A percentile compares a stretch with the other conserved stretches of the same genome.
Conservation (phyloP, 2,888 invertebrate genomes). For the Stenichneumon culpator region DNA sequence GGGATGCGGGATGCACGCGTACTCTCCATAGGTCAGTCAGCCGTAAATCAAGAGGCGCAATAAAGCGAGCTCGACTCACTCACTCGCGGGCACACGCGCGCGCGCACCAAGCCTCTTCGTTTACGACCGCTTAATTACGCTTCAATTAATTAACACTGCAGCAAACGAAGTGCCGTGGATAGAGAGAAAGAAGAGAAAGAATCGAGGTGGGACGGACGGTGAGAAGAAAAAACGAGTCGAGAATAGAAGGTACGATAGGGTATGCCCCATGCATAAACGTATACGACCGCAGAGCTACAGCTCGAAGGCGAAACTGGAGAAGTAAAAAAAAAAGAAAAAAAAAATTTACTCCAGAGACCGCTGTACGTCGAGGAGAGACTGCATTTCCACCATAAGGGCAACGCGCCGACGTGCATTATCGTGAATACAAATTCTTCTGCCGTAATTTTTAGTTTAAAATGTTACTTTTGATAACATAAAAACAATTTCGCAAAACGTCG, state of each 20-base stretch:
- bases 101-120: conserved; percentile 71
- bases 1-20: conserved; percentile 45
- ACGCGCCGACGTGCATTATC: not conserved
- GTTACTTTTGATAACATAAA: not conserved
- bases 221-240: conserved; percentile 15
- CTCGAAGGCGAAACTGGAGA: conserved; percentile 20
- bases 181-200: conserved; percentile 49
- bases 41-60: conserved; percentile 71
- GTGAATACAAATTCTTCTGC: not conserved
- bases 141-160: conserved; percentile 72
- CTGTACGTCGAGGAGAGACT: not conserved
- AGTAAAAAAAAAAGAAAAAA: not conserved
- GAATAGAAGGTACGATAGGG: conserved; percentile 33
- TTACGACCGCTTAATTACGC: conserved; percentile 74
- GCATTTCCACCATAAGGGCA: not conserved
- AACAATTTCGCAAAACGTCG: not conserved
- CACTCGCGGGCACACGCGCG: conserved; percentile 70
- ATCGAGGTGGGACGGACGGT: conserved; percentile 24
- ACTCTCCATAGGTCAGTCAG: conserved; percentile 68
- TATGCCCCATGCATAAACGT: conserved; percentile 14
- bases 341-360: not conserved
- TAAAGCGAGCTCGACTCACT: conserved; percentile 71
- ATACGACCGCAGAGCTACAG: conserved; percentile 34
- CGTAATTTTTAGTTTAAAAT: not conserved
- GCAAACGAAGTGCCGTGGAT: conserved; percentile 34